phyloP scores from a whole-genome alignment of 2,797 vertebrate species.

The Sternarchorhynchus goeldii region DNA sequence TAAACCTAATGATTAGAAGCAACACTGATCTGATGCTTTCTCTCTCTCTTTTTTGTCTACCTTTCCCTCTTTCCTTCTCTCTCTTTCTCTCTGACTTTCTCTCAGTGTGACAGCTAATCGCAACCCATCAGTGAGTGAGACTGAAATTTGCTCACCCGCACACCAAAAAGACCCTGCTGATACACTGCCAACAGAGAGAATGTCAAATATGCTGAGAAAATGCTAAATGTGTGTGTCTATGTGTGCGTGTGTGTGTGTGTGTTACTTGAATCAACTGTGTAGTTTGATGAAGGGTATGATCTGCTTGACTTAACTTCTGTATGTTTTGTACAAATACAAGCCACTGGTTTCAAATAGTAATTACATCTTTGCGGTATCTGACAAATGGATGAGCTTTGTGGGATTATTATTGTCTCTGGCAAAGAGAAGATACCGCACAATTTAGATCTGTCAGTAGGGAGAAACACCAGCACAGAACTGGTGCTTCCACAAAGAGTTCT shows the following conservation, averaged over 20 bases:
- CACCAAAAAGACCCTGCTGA: slow-evolving; percentile 16
- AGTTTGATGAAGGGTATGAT: neutral
- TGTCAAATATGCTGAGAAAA: slow-evolving; percentile 24
- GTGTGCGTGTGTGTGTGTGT: slow-evolving; percentile 8
- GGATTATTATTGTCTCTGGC: neutral
- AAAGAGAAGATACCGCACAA: neutral
- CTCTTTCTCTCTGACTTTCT: slow-evolving; percentile 18
- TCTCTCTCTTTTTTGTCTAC: neutral
- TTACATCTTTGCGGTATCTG: slow-evolving; percentile 11
- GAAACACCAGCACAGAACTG: neutral
- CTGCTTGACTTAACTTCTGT: neutral
- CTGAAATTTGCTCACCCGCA: slow-evolving; percentile 16
- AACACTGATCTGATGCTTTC: no score
- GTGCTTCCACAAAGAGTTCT: neutral
- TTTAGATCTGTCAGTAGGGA: neutral
- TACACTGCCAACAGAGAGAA: slow-evolving; percentile 30
- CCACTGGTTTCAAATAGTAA: neutral
- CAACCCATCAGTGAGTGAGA: slow-evolving; percentile 27
- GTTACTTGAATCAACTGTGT: neutral
- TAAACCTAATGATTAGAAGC: no score
- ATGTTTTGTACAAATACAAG: neutral
- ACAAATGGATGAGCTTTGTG: neutral
- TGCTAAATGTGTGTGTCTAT: neutral
- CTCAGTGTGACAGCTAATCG: slow-evolving; percentile 48
- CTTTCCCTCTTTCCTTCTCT: slow-evolving; percentile 10